These are phyloP conservation scores for Anthrax anthrax DNA, from an alignment of 2,888 invertebrate genomes.

Conservation along the genomic window DNA sequence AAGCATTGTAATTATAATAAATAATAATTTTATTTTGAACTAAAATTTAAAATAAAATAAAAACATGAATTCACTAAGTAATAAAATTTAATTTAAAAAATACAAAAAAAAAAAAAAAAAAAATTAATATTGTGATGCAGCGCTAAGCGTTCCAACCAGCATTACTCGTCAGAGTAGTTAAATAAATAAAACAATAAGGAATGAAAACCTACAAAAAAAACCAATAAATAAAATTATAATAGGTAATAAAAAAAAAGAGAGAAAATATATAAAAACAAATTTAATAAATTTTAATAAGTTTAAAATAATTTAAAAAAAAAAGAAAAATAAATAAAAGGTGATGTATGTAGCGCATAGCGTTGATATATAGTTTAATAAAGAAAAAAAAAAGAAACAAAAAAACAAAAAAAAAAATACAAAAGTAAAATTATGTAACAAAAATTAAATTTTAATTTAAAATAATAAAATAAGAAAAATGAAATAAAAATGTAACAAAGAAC, in stretches of 20 bases:
- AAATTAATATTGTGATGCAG: constrained; percentile 5
- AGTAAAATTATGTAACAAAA: not conserved
- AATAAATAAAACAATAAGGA: not conserved
- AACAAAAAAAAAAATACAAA: not conserved
- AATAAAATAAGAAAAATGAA: no score
- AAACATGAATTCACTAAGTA: no score
- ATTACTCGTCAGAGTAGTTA: constrained; percentile 5
- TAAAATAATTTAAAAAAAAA: not conserved
- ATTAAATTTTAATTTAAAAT: not conserved
- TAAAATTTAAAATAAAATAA: not conserved
- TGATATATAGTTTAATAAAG: not conserved
- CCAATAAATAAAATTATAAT: not conserved
- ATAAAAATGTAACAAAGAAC: not conserved
- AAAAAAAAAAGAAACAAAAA: not conserved
- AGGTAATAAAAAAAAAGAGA: not conserved
- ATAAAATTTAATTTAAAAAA: not conserved
- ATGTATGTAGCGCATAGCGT: not conserved
- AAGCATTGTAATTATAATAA: no score
- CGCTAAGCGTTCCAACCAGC: constrained; percentile 8
- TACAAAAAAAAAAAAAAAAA: not conserved
- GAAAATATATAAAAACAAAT: not conserved
- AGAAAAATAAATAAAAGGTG: not conserved
- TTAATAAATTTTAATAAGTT: not conserved
- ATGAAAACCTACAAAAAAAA: not conserved
- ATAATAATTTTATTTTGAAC: no score